These are phyloP conservation scores for Plumapathes pennacea DNA, from an alignment of 92 coral and sea anemone species.

Conservation along the genomic window DNA sequence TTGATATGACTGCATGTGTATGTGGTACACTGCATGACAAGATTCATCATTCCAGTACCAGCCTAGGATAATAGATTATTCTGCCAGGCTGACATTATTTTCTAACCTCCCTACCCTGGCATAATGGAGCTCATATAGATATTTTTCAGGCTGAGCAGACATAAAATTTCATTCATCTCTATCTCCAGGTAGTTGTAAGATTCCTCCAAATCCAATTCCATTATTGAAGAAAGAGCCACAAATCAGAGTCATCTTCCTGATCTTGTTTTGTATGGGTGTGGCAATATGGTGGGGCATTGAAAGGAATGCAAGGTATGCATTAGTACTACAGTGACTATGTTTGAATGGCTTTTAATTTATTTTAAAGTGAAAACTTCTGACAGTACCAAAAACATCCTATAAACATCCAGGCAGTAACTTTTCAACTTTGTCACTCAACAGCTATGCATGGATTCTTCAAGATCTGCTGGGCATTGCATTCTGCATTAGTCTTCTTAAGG, in stretches of 20 bases:
- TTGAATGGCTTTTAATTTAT: not conserved
- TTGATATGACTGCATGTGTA: no score
- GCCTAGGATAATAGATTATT: no score
- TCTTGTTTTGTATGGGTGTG: slow-evolving; percentile 64
- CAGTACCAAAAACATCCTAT: not conserved
- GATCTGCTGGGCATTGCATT: slow-evolving; percentile 92
- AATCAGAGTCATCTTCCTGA: slow-evolving; percentile 60
- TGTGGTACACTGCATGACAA: not conserved
- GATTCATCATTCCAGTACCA: not conserved
- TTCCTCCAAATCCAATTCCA: slow-evolving; percentile 70
- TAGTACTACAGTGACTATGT: not conserved
- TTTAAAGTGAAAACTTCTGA: not conserved
- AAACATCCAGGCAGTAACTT: not conserved
- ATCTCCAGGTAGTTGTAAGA: slow-evolving; percentile 63
- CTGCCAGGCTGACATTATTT: no score
- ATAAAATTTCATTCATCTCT: not conserved
- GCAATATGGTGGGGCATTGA: slow-evolving; percentile 92
- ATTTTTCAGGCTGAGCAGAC: no score
- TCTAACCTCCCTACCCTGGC: no score
- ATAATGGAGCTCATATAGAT: no score
- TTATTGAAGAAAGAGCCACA: slow-evolving; percentile 69
- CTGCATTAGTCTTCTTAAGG: slow-evolving; percentile 82
- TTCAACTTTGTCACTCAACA: slow-evolving; percentile 1
- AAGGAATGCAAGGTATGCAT: slow-evolving; percentile 76
- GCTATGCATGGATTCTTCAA: slow-evolving; percentile 97